Percentiles rank a stretch among this genome's conserved stretches.
These are phyloP conservation scores for Heliconius hortense DNA, from an alignment of 2,888 invertebrate species.

Conservation along the genomic window DNA sequence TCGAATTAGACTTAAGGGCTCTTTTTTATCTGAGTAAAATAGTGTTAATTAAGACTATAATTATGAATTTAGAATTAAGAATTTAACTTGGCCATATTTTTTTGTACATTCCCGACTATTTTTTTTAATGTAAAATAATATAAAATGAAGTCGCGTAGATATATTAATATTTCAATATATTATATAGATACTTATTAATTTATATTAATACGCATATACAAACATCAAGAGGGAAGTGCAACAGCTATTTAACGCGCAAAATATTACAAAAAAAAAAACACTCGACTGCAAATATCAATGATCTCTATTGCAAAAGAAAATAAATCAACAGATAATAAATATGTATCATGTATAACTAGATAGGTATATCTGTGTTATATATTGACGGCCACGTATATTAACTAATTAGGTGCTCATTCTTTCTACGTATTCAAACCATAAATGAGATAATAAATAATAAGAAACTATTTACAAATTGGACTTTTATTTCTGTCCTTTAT, in stretches of 20 bases:
- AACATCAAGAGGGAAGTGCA: neutral
- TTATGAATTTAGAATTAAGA: neutral
- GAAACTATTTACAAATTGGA: slow-evolving; percentile 16
- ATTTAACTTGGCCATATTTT: slow-evolving; percentile 14
- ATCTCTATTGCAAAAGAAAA: slow-evolving; percentile 1
- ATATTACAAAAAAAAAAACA: neutral
- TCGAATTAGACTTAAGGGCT: neutral
- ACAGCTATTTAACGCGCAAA: slow-evolving; percentile 1
- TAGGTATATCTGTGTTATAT: neutral
- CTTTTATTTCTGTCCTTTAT: neutral
- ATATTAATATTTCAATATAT: neutral
- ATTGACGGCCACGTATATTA: neutral
- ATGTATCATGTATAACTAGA: neutral
- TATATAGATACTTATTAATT: neutral
- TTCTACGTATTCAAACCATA: slow-evolving; percentile 8
- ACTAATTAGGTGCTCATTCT: slow-evolving; percentile 14
- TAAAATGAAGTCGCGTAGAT: slow-evolving; percentile 7
- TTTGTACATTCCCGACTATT: slow-evolving; percentile 13
- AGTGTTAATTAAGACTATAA: neutral
- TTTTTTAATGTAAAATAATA: slow-evolving; percentile 1
- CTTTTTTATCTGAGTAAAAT: neutral
- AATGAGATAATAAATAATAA: slow-evolving; percentile 9
- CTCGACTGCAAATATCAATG: neutral
- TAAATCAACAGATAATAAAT: neutral
- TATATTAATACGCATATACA: neutral